Percentiles rank a stretch among this genome's conserved stretches.
phyloP scores from a whole-genome alignment of 2,113 vertebrate genomes.

The Halcyon senegalensis region DNA sequence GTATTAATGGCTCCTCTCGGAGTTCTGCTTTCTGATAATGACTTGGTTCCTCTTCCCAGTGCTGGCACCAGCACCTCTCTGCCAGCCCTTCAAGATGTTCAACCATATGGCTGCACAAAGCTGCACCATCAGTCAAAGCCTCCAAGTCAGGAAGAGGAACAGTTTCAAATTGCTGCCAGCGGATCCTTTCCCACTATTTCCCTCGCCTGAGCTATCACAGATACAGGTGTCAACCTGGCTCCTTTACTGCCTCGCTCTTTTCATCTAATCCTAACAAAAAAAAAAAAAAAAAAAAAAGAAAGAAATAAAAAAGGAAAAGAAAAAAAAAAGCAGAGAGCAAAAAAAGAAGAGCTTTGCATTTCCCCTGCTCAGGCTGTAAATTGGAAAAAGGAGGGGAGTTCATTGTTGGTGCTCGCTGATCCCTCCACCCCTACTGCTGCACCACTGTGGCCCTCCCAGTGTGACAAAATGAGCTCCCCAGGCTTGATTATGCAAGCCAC shows the following conservation, averaged over 20 bases:
- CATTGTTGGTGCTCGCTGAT: constrained; percentile 44
- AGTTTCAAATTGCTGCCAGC: constrained; percentile 39
- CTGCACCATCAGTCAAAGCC: constrained; percentile 24
- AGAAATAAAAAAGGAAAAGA: neutral
- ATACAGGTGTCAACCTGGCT: constrained; percentile 62
- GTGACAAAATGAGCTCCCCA: constrained; percentile 55
- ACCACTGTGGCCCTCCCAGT: constrained; percentile 41
- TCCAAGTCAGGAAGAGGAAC: constrained; percentile 5
- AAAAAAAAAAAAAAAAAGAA: neutral
- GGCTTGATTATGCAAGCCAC: constrained; percentile 51
- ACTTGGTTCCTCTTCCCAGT: constrained; percentile 5
- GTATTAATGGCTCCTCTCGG: neutral
- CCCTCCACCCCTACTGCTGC: constrained; percentile 56
- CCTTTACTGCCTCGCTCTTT: constrained; percentile 5
- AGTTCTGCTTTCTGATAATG: constrained; percentile 35
- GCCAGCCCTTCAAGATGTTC: constrained; percentile 52
- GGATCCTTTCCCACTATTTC: constrained; percentile 1
- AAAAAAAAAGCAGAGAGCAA: neutral
- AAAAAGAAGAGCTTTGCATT: constrained; percentile 44
- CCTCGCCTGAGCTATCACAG: constrained; percentile 36
- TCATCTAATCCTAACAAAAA: neutral
- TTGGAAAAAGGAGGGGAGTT: constrained; percentile 51
- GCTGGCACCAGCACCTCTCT: constrained; percentile 19
- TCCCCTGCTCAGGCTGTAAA: constrained; percentile 31
- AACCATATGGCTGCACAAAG: constrained; percentile 41